phyloP scores from a whole-genome alignment of 2,888 invertebrate genomes.

The Ischnus inquisitorius region DNA sequence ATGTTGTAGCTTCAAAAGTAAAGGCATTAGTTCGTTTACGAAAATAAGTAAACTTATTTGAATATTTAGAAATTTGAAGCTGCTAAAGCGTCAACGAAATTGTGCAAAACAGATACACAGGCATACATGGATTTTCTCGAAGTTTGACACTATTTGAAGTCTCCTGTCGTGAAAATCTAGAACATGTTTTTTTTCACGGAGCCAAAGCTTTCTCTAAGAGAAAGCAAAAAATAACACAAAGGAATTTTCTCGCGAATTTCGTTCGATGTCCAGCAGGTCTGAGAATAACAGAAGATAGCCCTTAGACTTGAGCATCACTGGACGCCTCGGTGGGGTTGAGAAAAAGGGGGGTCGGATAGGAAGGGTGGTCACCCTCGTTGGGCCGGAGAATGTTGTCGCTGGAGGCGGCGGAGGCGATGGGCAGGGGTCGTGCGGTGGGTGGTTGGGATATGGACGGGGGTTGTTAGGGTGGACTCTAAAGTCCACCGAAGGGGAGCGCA shows the following conservation, averaged over 20 bases:
- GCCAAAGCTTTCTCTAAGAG: too few species aligned
- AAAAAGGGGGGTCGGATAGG: slow-evolving; percentile 75
- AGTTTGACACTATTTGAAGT: too few species aligned
- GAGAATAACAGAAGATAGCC: slow-evolving; percentile 46
- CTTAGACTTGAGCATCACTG: slow-evolving; percentile 83
- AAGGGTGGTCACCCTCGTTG: slow-evolving; percentile 83
- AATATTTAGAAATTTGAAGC: too few species aligned
- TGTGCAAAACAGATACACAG: too few species aligned
- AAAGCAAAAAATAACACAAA: background rate
- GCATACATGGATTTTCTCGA: too few species aligned
- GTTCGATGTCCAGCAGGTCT: slow-evolving; percentile 40
- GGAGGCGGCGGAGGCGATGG: slow-evolving; percentile 82
- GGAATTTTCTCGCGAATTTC: slow-evolving; percentile 17
- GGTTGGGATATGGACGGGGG: slow-evolving; percentile 78
- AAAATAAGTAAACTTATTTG: background rate
- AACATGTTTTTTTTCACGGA: too few species aligned
- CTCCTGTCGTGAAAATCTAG: too few species aligned
- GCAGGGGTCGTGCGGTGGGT: slow-evolving; percentile 75
- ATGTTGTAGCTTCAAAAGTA: background rate
- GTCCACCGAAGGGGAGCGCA: slow-evolving; percentile 81
- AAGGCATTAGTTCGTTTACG: background rate
- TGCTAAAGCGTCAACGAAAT: too few species aligned
- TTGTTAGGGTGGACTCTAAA: slow-evolving; percentile 83
- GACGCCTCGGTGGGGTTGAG: slow-evolving; percentile 69
- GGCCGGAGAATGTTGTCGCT: slow-evolving; percentile 84